phyloP scores from a whole-genome alignment of 1,140 invertebrate genomes.

The Triops cancriformis region DNA sequence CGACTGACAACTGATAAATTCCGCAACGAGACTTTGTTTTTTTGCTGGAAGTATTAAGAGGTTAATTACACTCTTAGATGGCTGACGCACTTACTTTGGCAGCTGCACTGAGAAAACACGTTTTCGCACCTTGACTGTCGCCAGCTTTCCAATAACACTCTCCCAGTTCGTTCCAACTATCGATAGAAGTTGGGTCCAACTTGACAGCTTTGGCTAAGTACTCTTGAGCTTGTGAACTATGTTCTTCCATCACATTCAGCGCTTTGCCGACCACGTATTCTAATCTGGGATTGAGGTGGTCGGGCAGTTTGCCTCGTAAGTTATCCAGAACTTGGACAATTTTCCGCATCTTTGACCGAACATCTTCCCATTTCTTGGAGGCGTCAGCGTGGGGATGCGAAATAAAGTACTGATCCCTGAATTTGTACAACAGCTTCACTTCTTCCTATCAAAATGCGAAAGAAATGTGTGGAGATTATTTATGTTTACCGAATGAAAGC shows the following conservation, averaged over 20 bases:
- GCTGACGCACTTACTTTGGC: conserved; percentile 55
- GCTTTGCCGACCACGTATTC: conserved; percentile 65
- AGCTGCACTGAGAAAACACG: conserved; percentile 73
- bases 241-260: conserved; percentile 62
- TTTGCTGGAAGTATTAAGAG: conserved; percentile 45
- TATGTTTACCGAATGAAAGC: not conserved
- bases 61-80: not conserved
- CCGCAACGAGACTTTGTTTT: conserved; percentile 67
- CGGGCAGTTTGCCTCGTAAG: conserved; percentile 35
- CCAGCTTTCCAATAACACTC: conserved; percentile 84
- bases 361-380: conserved; percentile 52
- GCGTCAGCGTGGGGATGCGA: not conserved
- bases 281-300: conserved; percentile 55
- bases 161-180: conserved; percentile 83
- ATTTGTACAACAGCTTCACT: not conserved
- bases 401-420: not conserved
- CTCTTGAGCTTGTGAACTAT: conserved; percentile 59
- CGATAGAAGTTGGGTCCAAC: conserved; percentile 66
- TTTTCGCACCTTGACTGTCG: conserved; percentile 68
- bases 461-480: not conserved
- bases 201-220: conserved; percentile 73
- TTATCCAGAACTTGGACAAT: conserved; percentile 45
- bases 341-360: conserved; percentile 52
- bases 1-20: conserved; percentile 76
- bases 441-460: not conserved